phyloP scores from a whole-genome alignment of 2,797 vertebrate species.

The Cossypha polioptera region DNA sequence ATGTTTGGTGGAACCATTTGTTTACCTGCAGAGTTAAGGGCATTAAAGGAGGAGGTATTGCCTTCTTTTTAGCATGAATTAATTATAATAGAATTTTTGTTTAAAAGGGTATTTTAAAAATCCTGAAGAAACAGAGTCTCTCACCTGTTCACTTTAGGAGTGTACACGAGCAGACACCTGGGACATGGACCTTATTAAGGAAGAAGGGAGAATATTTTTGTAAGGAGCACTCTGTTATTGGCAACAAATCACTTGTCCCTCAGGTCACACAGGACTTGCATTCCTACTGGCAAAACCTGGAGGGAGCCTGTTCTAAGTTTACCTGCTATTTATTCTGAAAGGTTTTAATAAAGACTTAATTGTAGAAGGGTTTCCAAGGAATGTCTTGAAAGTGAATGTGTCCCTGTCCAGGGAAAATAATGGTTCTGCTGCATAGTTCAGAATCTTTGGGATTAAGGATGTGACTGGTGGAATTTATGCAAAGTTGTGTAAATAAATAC shows the following conservation, averaged over 20 bases:
- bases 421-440: not conserved
- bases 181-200: not conserved
- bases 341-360: conserved; percentile 20
- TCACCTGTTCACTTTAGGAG: not conserved
- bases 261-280: not conserved
- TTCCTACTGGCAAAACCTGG: not conserved
- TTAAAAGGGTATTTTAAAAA: not conserved
- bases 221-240: not conserved
- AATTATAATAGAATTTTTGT: not conserved
- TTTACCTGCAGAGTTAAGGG: not conserved
- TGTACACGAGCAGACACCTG: not conserved
- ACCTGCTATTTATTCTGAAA: not conserved
- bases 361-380: not conserved
- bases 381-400: not conserved
- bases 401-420: not conserved
- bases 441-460: not conserved
- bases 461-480: accelerated
- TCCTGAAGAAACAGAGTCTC: not conserved
- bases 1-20: not conserved
- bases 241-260: not conserved
- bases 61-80: not conserved
- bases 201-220: not conserved
- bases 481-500: not conserved
- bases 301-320: not conserved
- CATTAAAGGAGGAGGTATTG: not conserved